Base-by-base conservation (phyloP, 2,888 invertebrate genomes). In the Tholera decimalis region DNA sequence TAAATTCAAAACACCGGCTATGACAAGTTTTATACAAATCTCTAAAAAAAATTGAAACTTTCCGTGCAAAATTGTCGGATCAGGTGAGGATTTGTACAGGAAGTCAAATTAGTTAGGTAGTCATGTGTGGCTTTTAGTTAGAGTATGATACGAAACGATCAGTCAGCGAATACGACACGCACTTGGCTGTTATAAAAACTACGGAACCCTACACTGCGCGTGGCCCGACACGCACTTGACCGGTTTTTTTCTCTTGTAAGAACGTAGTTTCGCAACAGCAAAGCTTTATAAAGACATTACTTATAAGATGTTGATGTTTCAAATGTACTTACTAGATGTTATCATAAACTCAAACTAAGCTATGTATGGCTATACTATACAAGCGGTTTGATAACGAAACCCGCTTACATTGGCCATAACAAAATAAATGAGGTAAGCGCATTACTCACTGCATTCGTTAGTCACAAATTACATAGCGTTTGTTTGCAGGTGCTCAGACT, bases 351-450 rank as follows among this genome's bases (percentile, higher is more conserved):
- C 11, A 3, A 22, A n/a, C n/a, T n/a, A n/a, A n/a, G n/a, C n/a
- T n/a, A n/a, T n/a, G n/a, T n/a, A n/a, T n/a, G 33, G 15, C 26
- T 41, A 46, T n/a, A 35, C 8, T 51, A 46, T 30, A 33, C 11
- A 1, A 4, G n/a, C 33, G 44, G 39, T 28, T 18, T 22, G 56
- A 66, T 78, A 62, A 77, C 63, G 59, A 75, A 62, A 74, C 50
- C 53, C 49, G 33, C 30, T 65, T 43, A 56, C 50, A 47, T 24
- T 60, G 51, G 43, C 59, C 59, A 26, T 63, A 49, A 30, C 49
- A 60, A 71, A 66, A 75, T 62, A 76, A 64, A 83, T 87, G 87
- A 87, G 78, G 85, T 85, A 86, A 85, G 73, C 80, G 62, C n/a
- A 54, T 84, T 85, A 85, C 77, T 86, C 83, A 86, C 61, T 59